phyloP scores from a whole-genome alignment of 1,140 invertebrate genomes.

The Yoshiicerus persimilis region DNA sequence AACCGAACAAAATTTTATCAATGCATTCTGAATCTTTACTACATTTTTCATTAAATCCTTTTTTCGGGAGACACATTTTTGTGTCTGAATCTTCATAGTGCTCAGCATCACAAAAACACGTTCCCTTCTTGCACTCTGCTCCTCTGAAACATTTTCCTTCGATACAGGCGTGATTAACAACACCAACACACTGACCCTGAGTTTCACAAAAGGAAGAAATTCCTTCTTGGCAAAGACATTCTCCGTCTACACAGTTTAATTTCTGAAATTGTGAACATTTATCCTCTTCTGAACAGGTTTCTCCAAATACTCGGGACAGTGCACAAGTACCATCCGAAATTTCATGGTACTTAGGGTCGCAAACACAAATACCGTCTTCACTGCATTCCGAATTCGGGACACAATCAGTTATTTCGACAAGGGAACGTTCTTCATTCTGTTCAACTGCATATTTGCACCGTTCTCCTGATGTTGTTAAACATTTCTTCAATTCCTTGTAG shows the following conservation, averaged over 20 bases:
- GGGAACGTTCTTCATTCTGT: neutral
- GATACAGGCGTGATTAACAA: neutral
- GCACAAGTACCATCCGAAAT: neutral
- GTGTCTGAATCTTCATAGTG: neutral
- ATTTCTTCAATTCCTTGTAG: neutral
- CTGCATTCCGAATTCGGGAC: no score
- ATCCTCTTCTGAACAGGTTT: neutral
- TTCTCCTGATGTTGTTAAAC: slow-evolving; percentile 14
- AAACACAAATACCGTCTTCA: no score
- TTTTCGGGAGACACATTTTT: neutral
- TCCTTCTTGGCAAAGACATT: neutral
- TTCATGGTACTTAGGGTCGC: neutral
- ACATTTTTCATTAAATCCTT: neutral
- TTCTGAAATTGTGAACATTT: neutral
- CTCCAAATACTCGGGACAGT: neutral
- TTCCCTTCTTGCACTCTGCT: neutral
- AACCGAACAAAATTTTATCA: neutral
- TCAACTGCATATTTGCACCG: neutral
- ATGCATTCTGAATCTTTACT: no score
- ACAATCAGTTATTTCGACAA: no score
- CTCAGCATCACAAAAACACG: neutral
- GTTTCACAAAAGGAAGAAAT: neutral
- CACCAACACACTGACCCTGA: neutral
- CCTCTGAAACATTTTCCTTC: no score
- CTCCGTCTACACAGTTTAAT: neutral